These are phyloP conservation scores for Drosophila crucigera DNA, from an alignment of 2,888 invertebrate genomes.

Conservation along the genomic window DNA sequence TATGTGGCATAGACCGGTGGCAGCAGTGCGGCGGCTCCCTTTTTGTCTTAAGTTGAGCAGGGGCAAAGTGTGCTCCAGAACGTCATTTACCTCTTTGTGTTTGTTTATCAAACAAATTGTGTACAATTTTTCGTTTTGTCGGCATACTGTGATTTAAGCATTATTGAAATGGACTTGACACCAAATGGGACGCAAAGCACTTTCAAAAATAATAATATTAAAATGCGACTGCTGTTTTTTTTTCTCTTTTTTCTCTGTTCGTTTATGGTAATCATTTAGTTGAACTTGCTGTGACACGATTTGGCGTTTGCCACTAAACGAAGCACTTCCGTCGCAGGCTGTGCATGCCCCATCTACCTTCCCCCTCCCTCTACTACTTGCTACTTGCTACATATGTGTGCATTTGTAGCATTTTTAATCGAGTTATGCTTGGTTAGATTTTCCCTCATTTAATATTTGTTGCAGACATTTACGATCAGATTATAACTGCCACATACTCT, in stretches of 20 bases:
- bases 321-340: conserved; percentile 43
- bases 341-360: neutral
- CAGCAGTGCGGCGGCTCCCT: conserved; percentile 38
- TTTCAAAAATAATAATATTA: conserved; percentile 44
- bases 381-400: neutral
- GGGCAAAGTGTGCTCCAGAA: conserved; percentile 1
- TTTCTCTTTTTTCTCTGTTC: conserved; percentile 1
- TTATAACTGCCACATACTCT: conserved; percentile 19
- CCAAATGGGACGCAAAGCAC: conserved; percentile 68
- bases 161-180: conserved; percentile 79
- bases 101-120: conserved; percentile 68
- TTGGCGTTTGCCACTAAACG: conserved; percentile 27
- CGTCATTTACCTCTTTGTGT: conserved; percentile 62
- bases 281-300: conserved; percentile 23
- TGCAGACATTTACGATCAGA: conserved; percentile 24
- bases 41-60: conserved; percentile 13
- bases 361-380: neutral
- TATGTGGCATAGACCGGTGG: conserved; percentile 60
- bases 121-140: conserved; percentile 21
- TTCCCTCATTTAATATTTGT: neutral
- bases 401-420: conserved; percentile 3
- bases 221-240: conserved; percentile 51
- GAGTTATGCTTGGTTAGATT: conserved; percentile 6
- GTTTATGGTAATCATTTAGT: conserved; percentile 45
- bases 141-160: conserved; percentile 28